Evolutionary conservation across 2,113 vertebrate genomes (phyloP).

Genomic region (Macrotis lagotis): DNA sequence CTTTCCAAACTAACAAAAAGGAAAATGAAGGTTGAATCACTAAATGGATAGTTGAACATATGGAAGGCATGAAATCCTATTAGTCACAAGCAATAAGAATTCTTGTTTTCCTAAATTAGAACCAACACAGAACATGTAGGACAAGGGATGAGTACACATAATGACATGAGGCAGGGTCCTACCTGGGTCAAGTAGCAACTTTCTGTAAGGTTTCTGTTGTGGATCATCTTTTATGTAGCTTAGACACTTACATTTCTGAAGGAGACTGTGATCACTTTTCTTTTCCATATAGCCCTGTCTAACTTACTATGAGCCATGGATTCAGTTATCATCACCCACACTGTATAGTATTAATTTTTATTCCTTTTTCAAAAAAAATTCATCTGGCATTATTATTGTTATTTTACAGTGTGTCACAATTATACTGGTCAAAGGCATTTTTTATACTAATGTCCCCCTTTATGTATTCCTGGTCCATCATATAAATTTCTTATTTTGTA

Average conservation of each 20-base stretch:
- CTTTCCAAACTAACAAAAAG: not conserved
- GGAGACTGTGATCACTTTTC: not conserved
- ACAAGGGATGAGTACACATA: not conserved
- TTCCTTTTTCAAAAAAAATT: conserved; percentile 11
- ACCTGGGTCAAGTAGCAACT: conserved; percentile 32
- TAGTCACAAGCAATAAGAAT: conserved; percentile 18
- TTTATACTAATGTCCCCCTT: not conserved
- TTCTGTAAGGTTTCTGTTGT: conserved; percentile 2
- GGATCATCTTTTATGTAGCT: conserved; percentile 40
- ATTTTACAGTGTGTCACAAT: conserved; percentile 5
- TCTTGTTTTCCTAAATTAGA: not conserved
- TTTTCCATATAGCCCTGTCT: not conserved
- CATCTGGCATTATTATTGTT: not conserved
- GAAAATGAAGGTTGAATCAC: conserved; percentile 11
- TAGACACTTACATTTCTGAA: not conserved
- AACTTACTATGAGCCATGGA: not conserved
- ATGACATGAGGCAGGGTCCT: conserved; percentile 23
- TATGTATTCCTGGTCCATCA: fast-evolving
- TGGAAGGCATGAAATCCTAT: not conserved
- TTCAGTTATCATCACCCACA: not conserved
- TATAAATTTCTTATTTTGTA: not conserved
- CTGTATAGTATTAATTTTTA: not conserved
- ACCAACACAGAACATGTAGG: not conserved
- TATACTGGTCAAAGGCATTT: not conserved
- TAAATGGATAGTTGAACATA: not conserved